Conservation (phyloP, 2,113 vertebrate genomes). For the Larimichthys crocea region DNA sequence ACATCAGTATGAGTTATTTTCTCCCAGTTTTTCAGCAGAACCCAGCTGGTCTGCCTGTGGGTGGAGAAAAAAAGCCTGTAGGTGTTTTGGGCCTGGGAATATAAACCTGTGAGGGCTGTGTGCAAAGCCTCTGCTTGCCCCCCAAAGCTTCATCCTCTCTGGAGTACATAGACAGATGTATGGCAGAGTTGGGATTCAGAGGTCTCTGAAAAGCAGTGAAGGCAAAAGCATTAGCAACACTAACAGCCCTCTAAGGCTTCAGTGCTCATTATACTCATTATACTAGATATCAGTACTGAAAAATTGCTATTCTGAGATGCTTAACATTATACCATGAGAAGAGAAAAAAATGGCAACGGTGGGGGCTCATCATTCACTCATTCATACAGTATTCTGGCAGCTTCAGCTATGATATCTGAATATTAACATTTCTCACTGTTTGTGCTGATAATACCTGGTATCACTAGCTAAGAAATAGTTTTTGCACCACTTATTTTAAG, state of each 20-base stretch:
- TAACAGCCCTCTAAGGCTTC: not conserved
- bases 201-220: not conserved
- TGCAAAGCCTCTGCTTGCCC: constrained; percentile 16
- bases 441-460: no score
- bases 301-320: not conserved
- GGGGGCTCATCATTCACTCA: no score
- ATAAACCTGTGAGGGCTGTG: constrained; percentile 14
- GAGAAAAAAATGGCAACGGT: not conserved
- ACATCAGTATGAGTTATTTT: constrained; percentile 26
- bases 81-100: constrained; percentile 29
- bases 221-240: not conserved
- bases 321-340: not conserved
- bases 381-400: no score
- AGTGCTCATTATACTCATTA: not conserved
- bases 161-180: not conserved
- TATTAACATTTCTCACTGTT: no score
- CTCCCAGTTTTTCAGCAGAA: constrained; percentile 28
- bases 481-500: no score
- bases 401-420: no score
- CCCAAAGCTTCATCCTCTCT: not conserved
- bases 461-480: no score
- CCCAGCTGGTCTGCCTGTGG: constrained; percentile 52
- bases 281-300: not conserved
- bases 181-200: not conserved
- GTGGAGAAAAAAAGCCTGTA: not conserved